These are phyloP conservation scores for Microplitis mediator DNA, from an alignment of 1,140 invertebrate species.

Conservation along the genomic window DNA sequence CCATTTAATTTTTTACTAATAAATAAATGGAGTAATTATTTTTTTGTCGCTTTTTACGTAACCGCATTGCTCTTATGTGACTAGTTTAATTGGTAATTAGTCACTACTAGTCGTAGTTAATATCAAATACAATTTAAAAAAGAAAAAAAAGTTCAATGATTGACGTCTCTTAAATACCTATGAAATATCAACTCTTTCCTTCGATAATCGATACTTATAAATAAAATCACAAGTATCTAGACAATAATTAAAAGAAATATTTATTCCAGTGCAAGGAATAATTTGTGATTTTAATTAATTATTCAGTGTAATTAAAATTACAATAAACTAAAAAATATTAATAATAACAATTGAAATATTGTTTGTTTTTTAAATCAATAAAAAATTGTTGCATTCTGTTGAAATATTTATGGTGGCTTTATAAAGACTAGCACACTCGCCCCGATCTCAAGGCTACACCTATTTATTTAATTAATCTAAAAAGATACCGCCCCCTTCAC, in stretches of 20 bases:
- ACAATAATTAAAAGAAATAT: constrained; percentile 11
- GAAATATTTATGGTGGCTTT: constrained; percentile 38
- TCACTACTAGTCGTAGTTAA: not conserved
- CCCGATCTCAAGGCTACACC: constrained; percentile 20
- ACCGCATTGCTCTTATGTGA: constrained; percentile 12
- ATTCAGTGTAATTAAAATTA: not conserved
- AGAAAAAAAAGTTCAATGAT: not conserved
- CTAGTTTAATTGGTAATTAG: constrained; percentile 14
- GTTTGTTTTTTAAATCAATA: not conserved
- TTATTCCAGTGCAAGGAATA: not conserved
- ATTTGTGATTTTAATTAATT: not conserved
- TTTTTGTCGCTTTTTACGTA: no score
- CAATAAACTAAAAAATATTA: constrained; percentile 1
- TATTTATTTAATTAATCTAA: constrained; percentile 17
- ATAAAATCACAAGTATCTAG: constrained; percentile 5
- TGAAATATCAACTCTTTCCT: not conserved
- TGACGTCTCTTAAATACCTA: not conserved
- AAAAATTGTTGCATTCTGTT: constrained; percentile 55
- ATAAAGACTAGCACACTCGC: constrained; percentile 53
- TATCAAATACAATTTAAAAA: not conserved
- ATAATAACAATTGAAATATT: constrained; percentile 2
- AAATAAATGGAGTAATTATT: not conserved
- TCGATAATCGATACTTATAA: no score
- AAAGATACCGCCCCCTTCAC: constrained; percentile 16
- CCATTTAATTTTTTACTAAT: not conserved